phyloP scores from a whole-genome alignment of 2,888 invertebrate genomes.

The Ctenicera cuprea region DNA sequence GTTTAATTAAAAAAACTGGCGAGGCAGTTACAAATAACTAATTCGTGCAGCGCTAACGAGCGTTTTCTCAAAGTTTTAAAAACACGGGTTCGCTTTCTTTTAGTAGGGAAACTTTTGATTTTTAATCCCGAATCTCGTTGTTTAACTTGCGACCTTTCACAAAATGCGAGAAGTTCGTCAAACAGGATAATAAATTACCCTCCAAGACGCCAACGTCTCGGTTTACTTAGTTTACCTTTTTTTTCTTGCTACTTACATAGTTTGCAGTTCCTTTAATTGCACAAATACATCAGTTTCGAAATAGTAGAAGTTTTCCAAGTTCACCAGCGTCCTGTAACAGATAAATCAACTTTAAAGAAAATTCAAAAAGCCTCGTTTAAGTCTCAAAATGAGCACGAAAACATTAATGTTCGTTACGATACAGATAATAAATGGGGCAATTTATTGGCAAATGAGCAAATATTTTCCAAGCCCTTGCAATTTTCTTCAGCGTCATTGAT shows the following conservation, averaged over 20 bases:
- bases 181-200: not conserved
- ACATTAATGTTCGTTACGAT: no score
- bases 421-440: no score
- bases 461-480: not conserved
- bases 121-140: not conserved
- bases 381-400: no score
- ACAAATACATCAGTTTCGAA: conserved; percentile 69
- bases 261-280: conserved; percentile 65
- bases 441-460: no score
- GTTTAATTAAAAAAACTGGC: conserved; percentile 2
- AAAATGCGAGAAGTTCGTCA: not conserved
- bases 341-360: not conserved
- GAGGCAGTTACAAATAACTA: no score
- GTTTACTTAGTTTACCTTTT: not conserved
- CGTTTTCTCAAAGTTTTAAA: no score
- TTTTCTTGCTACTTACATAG: conserved; percentile 65
- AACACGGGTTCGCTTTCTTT: no score
- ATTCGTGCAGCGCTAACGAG: no score
- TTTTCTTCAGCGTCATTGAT: not conserved
- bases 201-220: not conserved
- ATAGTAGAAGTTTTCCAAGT: conserved; percentile 68
- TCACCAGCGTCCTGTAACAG: conserved; percentile 66
- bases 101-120: not conserved
- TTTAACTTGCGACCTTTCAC: not conserved
- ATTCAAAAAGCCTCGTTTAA: no score